A percentile compares a stretch with the other conserved stretches of the same genome.
phyloP scores from a whole-genome alignment of 2,113 vertebrate genomes.

The Jacana jacana region DNA sequence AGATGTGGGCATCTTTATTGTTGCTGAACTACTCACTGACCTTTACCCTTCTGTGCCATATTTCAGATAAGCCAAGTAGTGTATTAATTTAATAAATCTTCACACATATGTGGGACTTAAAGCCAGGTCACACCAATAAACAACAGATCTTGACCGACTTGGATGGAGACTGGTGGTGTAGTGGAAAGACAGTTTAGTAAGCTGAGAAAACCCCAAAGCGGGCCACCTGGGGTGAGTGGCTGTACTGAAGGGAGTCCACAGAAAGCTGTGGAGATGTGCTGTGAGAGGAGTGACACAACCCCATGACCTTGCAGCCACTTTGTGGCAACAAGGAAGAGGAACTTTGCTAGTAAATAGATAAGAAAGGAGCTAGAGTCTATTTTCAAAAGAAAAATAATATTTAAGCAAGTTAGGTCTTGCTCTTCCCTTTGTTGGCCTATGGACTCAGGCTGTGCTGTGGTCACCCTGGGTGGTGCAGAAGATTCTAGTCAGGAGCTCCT shows the following conservation, averaged over 20 bases:
- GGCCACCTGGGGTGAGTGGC: no score
- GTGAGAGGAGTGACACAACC: no score
- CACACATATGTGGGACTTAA: not conserved
- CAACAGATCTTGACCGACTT: not conserved
- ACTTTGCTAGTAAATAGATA: not conserved
- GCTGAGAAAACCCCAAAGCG: not conserved
- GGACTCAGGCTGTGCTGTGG: not conserved
- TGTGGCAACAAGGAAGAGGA: not conserved
- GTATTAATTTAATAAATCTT: not conserved
- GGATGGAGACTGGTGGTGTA: not conserved
- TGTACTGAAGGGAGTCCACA: not conserved
- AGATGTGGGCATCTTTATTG: not conserved
- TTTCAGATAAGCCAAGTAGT: not conserved
- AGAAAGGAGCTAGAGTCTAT: not conserved
- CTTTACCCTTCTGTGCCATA: not conserved
- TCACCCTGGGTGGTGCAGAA: accelerated
- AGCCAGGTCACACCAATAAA: not conserved
- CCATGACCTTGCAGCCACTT: not conserved
- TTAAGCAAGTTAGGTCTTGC: not conserved
- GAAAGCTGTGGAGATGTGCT: not conserved
- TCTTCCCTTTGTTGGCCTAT: not conserved
- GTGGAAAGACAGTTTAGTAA: not conserved
- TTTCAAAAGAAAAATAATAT: not conserved
- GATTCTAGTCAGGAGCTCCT: not conserved
- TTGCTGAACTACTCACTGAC: not conserved